Evolutionary conservation across 2,888 invertebrate species (phyloP), one percentile per base, ranked within the genome.

Genomic region (Aspidapion aeneum): DNA sequence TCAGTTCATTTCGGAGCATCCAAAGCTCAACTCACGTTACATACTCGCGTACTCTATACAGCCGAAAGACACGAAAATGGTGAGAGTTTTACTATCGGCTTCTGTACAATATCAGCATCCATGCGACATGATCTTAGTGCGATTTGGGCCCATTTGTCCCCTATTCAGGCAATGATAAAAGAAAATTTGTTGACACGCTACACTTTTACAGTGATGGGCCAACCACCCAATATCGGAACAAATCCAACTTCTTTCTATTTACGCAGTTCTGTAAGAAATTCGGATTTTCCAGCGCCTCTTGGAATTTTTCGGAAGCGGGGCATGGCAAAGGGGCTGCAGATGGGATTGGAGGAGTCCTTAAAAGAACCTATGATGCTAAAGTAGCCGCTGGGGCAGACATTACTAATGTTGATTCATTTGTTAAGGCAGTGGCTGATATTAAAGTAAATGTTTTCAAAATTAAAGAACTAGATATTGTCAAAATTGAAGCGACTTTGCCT

Each of bases 1-100:
- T 49, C 22, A 18, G 57, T 61, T 9, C 61, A 64, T 50, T 64
- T 64, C 58, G 64, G 64, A 21, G 61, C 50, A 1, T 64, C 61
- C 49, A 48, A 22, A 2, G 49, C 18, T 18, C 63, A 63, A 18
- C 22, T 63, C n/a, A 51, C 48, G 17, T 58, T 63, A 20, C 60
- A 61, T 49, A 63, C 63, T 20, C 55, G 55, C 2, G 20, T 59
- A 9, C 18, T 56, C 3, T 58, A 63, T 55, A 55, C 50, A 17
- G 18, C 1, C 35, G 12, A 35, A 35, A 12, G 35, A 3, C 35
- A 35, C 12, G 35, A 35, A 35, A 35, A 3, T 35, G 3, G 35
- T 35, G 12, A 35, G 12, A 35, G 35, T 35, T 35, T 35, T 35
- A n/a, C n/a, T n/a, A n/a, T n/a, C n/a, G n/a, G n/a, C n/a, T n/a